Percentiles rank a stretch among this genome's conserved stretches.
Conservation (phyloP, 2,797 vertebrate genomes). For the Echiichthys vipera region DNA sequence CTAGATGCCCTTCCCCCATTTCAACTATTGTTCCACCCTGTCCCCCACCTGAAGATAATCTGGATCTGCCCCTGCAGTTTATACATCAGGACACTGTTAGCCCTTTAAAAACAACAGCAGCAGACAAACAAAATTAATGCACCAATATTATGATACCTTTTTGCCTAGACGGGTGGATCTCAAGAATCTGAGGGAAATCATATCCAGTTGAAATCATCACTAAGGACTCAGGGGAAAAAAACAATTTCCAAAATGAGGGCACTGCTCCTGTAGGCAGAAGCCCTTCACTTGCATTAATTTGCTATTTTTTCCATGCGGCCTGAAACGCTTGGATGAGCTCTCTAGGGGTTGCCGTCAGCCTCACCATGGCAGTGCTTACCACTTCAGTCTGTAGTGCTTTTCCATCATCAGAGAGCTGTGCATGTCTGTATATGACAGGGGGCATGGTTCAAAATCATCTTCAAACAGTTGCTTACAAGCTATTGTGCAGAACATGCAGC, state of each 20-base stretch:
- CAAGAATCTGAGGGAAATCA: constrained; percentile 60
- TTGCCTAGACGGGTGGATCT: constrained; percentile 36
- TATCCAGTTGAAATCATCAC: constrained; percentile 60
- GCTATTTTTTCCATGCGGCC: constrained; percentile 85
- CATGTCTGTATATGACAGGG: constrained; percentile 44
- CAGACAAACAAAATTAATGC: constrained; percentile 34
- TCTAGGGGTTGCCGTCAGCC: constrained; percentile 75
- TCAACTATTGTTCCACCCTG: too few relatives aligned
- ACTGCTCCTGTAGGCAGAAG: constrained; percentile 78
- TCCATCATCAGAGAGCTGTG: constrained; percentile 66
- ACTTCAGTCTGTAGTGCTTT: constrained; percentile 86
- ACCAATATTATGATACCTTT: constrained; percentile 44
- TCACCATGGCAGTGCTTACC: constrained; percentile 73
- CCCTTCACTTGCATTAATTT: constrained; percentile 88
- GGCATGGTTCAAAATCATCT: constrained; percentile 74
- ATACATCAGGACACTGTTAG: background rate
- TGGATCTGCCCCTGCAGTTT: too few relatives aligned
- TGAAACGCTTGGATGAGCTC: constrained; percentile 86
- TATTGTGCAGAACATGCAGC: constrained; percentile 62
- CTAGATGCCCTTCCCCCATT: too few relatives aligned
- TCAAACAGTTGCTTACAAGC: constrained; percentile 67
- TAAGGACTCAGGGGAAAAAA: constrained; percentile 65
- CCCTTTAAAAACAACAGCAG: constrained; percentile 20
- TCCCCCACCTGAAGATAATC: too few relatives aligned
- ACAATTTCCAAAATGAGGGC: constrained; percentile 81